Evolutionary conservation across 2,113 vertebrate genomes (phyloP).

Genomic region (Calidris pugnax): DNA sequence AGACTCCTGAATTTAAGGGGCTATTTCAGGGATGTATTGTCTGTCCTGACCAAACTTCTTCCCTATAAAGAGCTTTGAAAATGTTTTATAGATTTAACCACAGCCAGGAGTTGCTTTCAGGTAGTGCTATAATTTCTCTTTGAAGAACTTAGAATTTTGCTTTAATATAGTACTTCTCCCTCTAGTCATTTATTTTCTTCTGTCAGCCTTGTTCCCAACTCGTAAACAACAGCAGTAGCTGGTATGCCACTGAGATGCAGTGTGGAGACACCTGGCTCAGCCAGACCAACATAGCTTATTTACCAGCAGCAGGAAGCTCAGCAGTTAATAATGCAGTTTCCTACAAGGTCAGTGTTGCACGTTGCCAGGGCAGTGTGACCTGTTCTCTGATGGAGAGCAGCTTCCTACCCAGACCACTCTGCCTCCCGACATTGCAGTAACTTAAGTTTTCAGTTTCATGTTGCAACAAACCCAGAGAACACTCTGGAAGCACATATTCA

Average conservation of each 20-base stretch:
- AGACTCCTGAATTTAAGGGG: not conserved
- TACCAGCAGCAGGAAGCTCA: not conserved
- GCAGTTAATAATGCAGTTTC: not conserved
- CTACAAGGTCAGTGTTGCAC: not conserved
- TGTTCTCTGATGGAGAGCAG: not conserved
- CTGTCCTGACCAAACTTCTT: not conserved
- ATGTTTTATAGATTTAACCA: not conserved
- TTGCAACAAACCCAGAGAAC: not conserved
- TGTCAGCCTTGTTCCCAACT: not conserved
- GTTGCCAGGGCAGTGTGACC: not conserved
- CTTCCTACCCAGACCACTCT: not conserved
- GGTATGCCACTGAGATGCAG: not conserved
- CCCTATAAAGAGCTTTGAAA: not conserved
- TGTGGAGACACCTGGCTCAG: not conserved
- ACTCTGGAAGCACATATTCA: not conserved
- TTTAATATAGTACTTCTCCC: not conserved
- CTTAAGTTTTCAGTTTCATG: not conserved
- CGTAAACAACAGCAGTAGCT: accelerated
- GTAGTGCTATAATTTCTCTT: not conserved
- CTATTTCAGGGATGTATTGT: not conserved
- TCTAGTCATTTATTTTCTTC: not conserved
- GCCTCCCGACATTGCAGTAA: not conserved
- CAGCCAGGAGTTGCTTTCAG: not conserved
- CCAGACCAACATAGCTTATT: not conserved
- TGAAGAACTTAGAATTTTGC: not conserved